Evolutionary conservation across 2,888 invertebrate species (phyloP), one percentile per base, ranked within the genome.

Genomic region (Dinocampus coccinellae): DNA sequence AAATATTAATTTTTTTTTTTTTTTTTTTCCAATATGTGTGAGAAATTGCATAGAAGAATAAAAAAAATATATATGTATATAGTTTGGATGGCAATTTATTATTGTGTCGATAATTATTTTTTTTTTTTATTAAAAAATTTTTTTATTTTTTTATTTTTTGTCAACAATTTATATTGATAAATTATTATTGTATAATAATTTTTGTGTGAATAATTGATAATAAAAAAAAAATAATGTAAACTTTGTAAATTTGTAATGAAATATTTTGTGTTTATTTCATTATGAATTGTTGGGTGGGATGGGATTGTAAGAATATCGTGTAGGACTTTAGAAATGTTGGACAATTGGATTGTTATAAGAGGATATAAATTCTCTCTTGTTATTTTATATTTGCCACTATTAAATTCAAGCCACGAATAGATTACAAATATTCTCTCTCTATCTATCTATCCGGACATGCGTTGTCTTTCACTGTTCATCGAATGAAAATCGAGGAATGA

Each of bases 311-410:
- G 20, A 53, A 20, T 26, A 20, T 33, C 16, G 33, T 3, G 1
- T 33, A 16, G 58, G 16, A 1, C 7, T n/a, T 16, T 33, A 2
- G 16, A 58, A 58, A 16, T 16, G 58, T 58, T 16, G 29, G 16
- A 33, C 33, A 58, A 58, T 33, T 58, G 33, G 58, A 20, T 58
- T 33, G 58, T 33, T n/a, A 58, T 11, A 16, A 33, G 29, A 9
- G n/a, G 58, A 11, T 47, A 6, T 58, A 58, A 58, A n/a, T n/a
- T n/a, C 34, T 33, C 33, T 58, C 33, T 16, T 33, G 58, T 58
- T 33, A 58, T 58, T 58, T 33, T 20, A 33, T 6, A 58, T 58
- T 58, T 33, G 33, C 34, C 33, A 33, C 58, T 58, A n/a, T 16
- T 16, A 33, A 58, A 58, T 7, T 58, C 58, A 33, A 33, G 29